These are phyloP conservation scores for Zosterops japonicus DNA, from an alignment of 2,113 vertebrate species.

Conservation along the genomic window DNA sequence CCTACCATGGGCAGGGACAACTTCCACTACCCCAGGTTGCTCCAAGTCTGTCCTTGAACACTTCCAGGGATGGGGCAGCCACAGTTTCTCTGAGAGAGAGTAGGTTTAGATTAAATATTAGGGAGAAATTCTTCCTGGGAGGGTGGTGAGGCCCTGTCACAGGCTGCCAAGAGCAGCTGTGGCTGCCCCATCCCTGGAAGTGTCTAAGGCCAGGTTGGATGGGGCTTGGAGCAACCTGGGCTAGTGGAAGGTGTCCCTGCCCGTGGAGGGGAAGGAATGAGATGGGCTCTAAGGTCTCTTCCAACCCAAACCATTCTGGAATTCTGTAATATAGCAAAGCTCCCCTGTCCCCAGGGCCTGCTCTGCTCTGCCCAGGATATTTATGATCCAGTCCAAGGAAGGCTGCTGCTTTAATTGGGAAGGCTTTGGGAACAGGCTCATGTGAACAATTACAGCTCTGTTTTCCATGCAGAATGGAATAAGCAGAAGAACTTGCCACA, in stretches of 20 bases:
- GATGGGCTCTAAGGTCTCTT: background rate
- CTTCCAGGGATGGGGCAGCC: background rate
- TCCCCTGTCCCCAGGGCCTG: background rate
- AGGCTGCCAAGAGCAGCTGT: background rate
- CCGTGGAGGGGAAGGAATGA: accelerated
- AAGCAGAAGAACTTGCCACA: background rate
- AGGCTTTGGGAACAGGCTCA: background rate
- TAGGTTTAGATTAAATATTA: background rate
- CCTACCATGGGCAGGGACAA: background rate
- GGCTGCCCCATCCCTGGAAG: background rate
- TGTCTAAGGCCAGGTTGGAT: background rate
- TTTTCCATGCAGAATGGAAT: background rate
- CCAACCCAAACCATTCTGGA: background rate
- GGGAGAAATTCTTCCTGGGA: background rate
- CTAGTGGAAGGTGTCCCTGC: accelerated
- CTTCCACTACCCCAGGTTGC: background rate
- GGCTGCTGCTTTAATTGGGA: background rate
- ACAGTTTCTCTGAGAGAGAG: background rate
- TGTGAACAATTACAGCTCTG: background rate
- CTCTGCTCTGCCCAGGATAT: background rate
- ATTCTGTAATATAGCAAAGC: background rate
- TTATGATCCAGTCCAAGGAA: background rate
- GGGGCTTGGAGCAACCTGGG: background rate
- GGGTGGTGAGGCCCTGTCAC: accelerated
- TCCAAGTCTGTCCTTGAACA: background rate